Conservation (phyloP, 2,113 vertebrate species). For the Cottus gobio region DNA sequence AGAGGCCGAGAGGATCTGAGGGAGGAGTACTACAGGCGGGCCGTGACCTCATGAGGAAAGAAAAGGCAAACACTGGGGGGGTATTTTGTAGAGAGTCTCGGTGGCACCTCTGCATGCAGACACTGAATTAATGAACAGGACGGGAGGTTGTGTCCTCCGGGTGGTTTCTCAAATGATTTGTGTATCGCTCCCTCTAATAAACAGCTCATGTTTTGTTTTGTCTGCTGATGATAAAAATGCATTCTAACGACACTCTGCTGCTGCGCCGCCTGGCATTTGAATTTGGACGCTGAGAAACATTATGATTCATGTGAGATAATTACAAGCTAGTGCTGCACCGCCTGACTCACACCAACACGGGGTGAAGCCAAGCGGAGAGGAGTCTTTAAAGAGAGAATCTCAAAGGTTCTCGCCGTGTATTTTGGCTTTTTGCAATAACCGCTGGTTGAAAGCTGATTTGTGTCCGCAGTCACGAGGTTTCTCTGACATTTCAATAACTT, state of each 20-base stretch:
- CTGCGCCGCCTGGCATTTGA: constrained; percentile 48
- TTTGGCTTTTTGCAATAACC: constrained; percentile 42
- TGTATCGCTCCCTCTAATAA: constrained; percentile 56
- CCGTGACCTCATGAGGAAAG: constrained; percentile 20
- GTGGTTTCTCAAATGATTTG: constrained; percentile 67
- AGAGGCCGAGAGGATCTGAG: constrained; percentile 79
- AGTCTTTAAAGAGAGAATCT: neutral
- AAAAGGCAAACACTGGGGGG: constrained; percentile 35
- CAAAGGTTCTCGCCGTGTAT: constrained; percentile 4
- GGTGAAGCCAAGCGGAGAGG: neutral
- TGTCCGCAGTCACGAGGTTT: constrained; percentile 46
- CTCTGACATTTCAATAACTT: constrained; percentile 51
- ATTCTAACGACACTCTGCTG: constrained; percentile 37
- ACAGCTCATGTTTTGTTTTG: constrained; percentile 68
- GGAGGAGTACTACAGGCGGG: constrained; percentile 79
- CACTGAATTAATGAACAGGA: constrained; percentile 70
- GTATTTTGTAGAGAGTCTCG: constrained; percentile 42
- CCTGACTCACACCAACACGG: constrained; percentile 23
- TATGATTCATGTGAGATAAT: constrained; percentile 57
- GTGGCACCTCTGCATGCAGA: constrained; percentile 47
- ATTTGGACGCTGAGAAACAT: constrained; percentile 42
- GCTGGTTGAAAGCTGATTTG: constrained; percentile 51
- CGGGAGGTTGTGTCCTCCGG: constrained; percentile 59
- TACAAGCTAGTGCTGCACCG: constrained; percentile 25
- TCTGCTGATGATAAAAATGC: constrained; percentile 50